These are phyloP conservation scores for Salvelinus namaycush DNA, from an alignment of 2,113 vertebrate genomes.

Conservation along the genomic window DNA sequence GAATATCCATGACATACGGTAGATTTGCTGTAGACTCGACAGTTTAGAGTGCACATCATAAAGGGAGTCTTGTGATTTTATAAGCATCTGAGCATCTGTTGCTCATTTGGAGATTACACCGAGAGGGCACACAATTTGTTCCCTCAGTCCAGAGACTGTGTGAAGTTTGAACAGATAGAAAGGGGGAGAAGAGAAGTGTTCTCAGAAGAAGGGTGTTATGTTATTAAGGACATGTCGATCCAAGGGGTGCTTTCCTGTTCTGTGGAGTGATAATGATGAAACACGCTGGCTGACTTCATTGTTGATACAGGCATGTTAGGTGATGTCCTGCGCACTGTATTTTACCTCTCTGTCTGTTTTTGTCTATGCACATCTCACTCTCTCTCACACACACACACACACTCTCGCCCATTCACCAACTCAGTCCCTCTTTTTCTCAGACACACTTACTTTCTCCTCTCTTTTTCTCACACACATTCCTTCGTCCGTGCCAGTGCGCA, in stretches of 20 bases:
- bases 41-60: no score
- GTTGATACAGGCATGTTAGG: no score
- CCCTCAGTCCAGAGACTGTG: not conserved
- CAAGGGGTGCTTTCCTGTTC: no score
- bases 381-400: not conserved
- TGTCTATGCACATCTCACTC: no score
- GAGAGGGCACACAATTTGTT: not conserved
- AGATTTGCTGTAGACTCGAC: no score
- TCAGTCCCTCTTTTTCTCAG: not conserved
- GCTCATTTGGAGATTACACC: not conserved
- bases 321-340: no score
- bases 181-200: not conserved
- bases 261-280: no score
- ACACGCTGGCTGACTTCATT: no score
- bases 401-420: not conserved
- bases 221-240: no score
- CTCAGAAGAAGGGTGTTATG: no score
- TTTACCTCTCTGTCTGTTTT: no score
- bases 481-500: not conserved
- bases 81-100: not conserved
- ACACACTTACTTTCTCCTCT: not conserved
- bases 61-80: not conserved
- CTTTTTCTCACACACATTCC: constrained; percentile 7
- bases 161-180: not conserved
- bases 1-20: no score